Percentiles rank a stretch among this genome's conserved stretches.
Conservation (phyloP, 2,113 vertebrate species). For the Rattus norvegicus region DNA sequence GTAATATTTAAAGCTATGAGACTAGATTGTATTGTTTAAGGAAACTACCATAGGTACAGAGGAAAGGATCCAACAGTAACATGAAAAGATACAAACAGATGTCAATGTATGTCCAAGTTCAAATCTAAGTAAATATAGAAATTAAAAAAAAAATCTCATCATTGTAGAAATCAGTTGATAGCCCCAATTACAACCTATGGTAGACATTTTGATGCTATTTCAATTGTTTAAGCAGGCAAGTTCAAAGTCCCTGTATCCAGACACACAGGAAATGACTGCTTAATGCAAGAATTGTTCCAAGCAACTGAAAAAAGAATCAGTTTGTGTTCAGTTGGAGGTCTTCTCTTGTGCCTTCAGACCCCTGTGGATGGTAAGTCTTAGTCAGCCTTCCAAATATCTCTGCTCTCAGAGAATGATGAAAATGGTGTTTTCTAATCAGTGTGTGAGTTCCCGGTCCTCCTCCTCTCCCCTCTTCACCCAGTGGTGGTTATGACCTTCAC, state of each 20-base stretch:
- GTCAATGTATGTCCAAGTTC: not conserved
- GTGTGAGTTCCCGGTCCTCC: not conserved
- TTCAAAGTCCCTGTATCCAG: not conserved
- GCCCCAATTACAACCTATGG: not conserved
- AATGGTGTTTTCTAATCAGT: not conserved
- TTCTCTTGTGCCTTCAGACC: not conserved
- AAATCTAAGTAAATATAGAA: conserved; percentile 29
- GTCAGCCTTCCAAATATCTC: not conserved
- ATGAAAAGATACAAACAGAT: not conserved
- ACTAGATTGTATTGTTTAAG: not conserved
- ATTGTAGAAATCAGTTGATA: not conserved
- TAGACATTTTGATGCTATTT: not conserved
- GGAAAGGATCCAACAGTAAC: not conserved
- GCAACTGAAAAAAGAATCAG: not conserved
- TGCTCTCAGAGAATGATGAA: not conserved
- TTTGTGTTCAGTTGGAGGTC: conserved; percentile 1
- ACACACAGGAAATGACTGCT: conserved; percentile 5
- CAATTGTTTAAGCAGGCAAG: not conserved
- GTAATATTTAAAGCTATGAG: not conserved
- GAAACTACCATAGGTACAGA: not conserved
- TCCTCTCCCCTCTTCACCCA: not conserved
- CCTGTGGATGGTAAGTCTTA: not conserved
- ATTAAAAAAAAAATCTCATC: not conserved
- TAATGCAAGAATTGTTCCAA: not conserved
- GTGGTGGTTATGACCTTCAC: not conserved